phyloP scores from a whole-genome alignment of 2,888 invertebrate genomes.

The Clunio marinus region DNA sequence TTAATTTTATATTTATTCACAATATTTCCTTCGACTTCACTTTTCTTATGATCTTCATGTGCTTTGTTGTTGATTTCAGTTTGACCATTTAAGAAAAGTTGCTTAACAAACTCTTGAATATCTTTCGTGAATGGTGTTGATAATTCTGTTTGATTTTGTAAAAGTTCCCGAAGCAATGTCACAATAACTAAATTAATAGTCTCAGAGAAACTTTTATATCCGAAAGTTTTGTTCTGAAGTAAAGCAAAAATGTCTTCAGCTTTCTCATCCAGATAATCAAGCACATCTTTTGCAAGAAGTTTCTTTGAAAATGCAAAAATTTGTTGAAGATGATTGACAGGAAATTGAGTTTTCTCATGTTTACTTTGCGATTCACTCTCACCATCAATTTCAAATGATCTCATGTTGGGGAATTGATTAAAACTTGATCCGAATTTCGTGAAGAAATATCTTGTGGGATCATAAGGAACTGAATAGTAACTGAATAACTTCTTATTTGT shows the following conservation, averaged over 20 bases:
- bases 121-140: constrained; percentile 88
- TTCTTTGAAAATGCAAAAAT: constrained; percentile 78
- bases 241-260: constrained; percentile 73
- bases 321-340: constrained; percentile 74
- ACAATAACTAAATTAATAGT: constrained; percentile 91
- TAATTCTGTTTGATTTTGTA: constrained; percentile 85
- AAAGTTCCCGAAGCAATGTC: constrained; percentile 80
- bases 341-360: constrained; percentile 67
- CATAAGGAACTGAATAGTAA: constrained; percentile 67
- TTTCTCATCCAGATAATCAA: constrained; percentile 77
- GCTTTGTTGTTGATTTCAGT: constrained; percentile 84
- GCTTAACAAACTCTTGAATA: constrained; percentile 86
- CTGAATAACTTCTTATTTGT: constrained; percentile 46
- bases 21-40: constrained; percentile 64
- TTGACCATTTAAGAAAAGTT: constrained; percentile 86
- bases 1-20: constrained; percentile 91
- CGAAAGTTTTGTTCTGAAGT: constrained; percentile 73
- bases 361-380: constrained; percentile 18
- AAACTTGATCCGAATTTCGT: constrained; percentile 90
- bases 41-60: constrained; percentile 80
- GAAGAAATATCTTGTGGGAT: constrained; percentile 83
- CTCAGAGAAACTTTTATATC: constrained; percentile 93
- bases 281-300: constrained; percentile 75
- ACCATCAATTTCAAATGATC: constrained; percentile 58
- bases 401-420: constrained; percentile 80